Evolutionary conservation across 1,140 invertebrate genomes (phyloP), one percentile per base, ranked within the genome.

Genomic region (Drosophila yakuba): DNA sequence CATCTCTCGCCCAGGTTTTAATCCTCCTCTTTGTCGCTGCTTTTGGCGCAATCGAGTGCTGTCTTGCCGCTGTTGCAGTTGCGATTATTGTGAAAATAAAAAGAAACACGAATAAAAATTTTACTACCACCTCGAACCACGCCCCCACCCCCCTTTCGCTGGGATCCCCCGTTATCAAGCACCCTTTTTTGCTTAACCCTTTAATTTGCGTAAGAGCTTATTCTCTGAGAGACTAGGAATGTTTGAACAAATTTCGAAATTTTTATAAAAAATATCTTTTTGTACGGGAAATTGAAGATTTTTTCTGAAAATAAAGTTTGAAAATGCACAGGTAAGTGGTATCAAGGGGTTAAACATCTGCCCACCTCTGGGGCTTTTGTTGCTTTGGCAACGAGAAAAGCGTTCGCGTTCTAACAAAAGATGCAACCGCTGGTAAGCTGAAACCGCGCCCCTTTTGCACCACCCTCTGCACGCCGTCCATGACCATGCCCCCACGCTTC

Each of bases 51-150:
- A 72, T 73, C 52, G 73, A 74, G 71, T 47, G 73, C 32, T 57
- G 45, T 20, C 62, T 64, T 74, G 72, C 7, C 4, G 23, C 47
- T 15, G 14, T 50, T 71, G 60, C 45, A 69, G 77, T 48, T 81
- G 61, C 69, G 63, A 82, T 88, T 86, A 88, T 88, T 82, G 82
- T 76, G 67, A 48, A 86, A 86, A 86, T 78, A 72, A 81, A 72
- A 69, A 63, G 78, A 73, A 81, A 82, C 82, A 79, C 51, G 69
- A 64, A 79, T 79, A 75, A 47, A 76, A 81, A 73, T 62, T 74
- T 58, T 61, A 43, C 73, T 52, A 32, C 35, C 32, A 35, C 39
- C 3, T 25, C 25, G 4, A 0, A 25, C 20, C 20, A 4, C 25
- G 25, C 25, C 25, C 4, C 25, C 25, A 0, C 25, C 4, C 25